These are phyloP conservation scores for Anoplophora glabripennis DNA, from an alignment of 1,140 invertebrate species.

Conservation along the genomic window DNA sequence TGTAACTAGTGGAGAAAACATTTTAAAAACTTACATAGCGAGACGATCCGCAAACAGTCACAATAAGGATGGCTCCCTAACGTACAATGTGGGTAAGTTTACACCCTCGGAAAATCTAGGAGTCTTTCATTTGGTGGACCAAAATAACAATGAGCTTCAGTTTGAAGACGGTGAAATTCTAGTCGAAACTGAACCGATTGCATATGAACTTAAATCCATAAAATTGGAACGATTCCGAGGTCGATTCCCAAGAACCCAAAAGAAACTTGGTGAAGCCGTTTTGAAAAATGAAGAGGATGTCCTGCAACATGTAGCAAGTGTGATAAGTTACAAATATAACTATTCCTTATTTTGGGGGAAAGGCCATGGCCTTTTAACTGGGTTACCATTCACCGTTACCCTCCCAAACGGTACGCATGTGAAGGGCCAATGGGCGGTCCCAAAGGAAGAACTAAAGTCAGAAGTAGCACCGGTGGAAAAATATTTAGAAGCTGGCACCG, in stretches of 20 bases:
- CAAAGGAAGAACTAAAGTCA: conserved; percentile 56
- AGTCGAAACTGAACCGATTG: conserved; percentile 72
- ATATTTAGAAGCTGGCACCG: conserved; percentile 68
- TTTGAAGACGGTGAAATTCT: conserved; percentile 69
- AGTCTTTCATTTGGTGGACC: conserved; percentile 63
- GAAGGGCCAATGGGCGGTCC: conserved; percentile 67
- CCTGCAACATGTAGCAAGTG: conserved; percentile 61
- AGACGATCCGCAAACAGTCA: conserved; percentile 48
- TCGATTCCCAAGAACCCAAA: conserved; percentile 53
- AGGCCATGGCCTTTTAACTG: conserved; percentile 70
- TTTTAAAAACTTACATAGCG: conserved; percentile 52
- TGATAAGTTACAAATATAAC: conserved; percentile 65
- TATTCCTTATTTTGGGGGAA: conserved; percentile 74
- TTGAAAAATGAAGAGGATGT: conserved; percentile 59
- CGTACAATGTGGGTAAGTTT: conserved; percentile 67
- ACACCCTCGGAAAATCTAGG: conserved; percentile 62
- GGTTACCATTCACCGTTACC: conserved; percentile 66
- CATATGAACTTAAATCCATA: conserved; percentile 68
- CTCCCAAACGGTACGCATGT: conserved; percentile 58
- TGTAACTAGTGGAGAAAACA: conserved; percentile 58
- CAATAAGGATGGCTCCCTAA: conserved; percentile 47
- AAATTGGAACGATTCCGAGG: conserved; percentile 60
- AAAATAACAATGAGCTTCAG: conserved; percentile 56
- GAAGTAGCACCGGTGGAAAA: conserved; percentile 61
- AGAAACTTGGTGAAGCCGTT: conserved; percentile 58